Percentiles rank a stretch among this genome's conserved stretches.
Evolutionary conservation across 1,140 invertebrate genomes (phyloP).

Genomic region (Cryptotermes secundus): DNA sequence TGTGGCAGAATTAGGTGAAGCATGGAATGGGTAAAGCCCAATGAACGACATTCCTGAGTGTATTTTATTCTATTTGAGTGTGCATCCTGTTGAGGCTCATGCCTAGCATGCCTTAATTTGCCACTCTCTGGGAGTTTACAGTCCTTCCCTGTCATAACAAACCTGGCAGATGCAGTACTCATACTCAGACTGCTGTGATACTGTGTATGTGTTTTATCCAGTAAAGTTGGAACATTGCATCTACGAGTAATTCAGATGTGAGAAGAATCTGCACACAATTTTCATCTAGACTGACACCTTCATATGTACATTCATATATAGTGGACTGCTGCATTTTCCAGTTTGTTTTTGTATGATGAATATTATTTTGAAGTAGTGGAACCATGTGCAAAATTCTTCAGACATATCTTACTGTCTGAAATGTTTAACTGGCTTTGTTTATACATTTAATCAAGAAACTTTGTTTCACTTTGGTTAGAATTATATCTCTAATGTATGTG

Average conservation of each 20-base stretch:
- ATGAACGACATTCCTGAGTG: no score
- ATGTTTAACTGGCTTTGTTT: not conserved
- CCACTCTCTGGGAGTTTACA: no score
- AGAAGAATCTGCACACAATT: not conserved
- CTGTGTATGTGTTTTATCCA: not conserved
- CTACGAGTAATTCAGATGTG: no score
- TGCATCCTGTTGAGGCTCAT: no score
- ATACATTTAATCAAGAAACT: not conserved
- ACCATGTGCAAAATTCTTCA: not conserved
- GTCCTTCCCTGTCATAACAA: not conserved
- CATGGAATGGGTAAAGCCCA: no score
- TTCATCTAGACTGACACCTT: not conserved
- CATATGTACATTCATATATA: no score
- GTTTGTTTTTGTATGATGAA: not conserved
- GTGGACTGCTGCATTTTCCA: not conserved
- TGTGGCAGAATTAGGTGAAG: no score
- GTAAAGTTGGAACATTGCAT: no score
- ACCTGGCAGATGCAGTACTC: no score
- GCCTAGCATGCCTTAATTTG: no score
- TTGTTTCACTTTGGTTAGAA: conserved; percentile 3
- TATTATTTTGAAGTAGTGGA: not conserved
- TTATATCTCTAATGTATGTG: not conserved
- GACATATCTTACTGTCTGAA: not conserved
- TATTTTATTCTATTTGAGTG: no score
- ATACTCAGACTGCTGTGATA: not conserved